These are phyloP conservation scores for Poeciliopsis turneri DNA, from an alignment of 2,797 vertebrate genomes.

Conservation along the genomic window DNA sequence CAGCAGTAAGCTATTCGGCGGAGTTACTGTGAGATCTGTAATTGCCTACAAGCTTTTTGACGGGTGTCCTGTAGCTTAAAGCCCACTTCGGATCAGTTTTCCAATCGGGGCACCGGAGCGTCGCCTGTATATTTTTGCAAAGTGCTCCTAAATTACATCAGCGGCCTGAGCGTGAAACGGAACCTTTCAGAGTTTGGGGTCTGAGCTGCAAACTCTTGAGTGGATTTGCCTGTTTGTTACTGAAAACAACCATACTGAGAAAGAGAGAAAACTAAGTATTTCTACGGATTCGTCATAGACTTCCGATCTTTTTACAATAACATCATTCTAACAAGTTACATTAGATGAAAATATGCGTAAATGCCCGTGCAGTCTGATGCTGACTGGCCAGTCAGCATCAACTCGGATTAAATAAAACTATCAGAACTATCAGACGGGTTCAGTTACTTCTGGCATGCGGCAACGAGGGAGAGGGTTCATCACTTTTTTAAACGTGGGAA, in stretches of 20 bases:
- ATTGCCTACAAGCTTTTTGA: constrained; percentile 14
- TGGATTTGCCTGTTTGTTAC: not conserved
- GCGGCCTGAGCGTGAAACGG: constrained; percentile 17
- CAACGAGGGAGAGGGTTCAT: not conserved
- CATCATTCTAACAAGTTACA: not conserved
- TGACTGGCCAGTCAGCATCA: constrained; percentile 18
- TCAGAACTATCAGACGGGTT: not conserved
- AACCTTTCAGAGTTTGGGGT: constrained; percentile 22
- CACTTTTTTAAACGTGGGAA: constrained; percentile 30
- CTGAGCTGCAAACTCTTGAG: constrained; percentile 4
- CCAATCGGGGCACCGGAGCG: constrained; percentile 35
- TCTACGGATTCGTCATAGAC: not conserved
- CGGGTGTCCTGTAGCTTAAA: constrained; percentile 21
- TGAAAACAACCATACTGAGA: not conserved
- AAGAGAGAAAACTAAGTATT: not conserved
- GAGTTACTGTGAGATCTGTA: constrained; percentile 4
- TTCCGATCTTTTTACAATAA: not conserved
- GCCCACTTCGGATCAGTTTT: constrained; percentile 54
- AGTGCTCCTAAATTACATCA: constrained; percentile 29
- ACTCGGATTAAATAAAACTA: constrained; percentile 18
- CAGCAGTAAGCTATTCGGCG: not conserved
- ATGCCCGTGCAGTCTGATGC: constrained; percentile 4
- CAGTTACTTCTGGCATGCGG: constrained; percentile 2
- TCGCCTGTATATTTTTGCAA: constrained; percentile 20
- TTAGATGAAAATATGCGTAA: not conserved